Evolutionary conservation across 64 coral and sea anemone species (phyloP).

Genomic region (Pocillopora damicornis): DNA sequence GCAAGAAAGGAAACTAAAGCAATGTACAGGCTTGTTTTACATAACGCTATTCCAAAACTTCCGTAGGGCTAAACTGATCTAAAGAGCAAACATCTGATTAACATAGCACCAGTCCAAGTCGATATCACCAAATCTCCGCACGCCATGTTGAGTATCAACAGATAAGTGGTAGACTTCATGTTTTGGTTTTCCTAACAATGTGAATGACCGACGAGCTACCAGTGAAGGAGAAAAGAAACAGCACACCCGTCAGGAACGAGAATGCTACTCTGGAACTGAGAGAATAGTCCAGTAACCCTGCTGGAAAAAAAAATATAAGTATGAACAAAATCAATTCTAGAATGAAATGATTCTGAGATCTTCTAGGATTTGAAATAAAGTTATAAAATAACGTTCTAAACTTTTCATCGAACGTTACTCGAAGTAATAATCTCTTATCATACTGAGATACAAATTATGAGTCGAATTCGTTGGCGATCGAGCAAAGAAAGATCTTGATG

Average conservation of each 20-base stretch:
- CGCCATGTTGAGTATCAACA: conserved; percentile 13
- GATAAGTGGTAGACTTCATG: neutral
- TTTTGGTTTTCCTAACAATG: neutral
- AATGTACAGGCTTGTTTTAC: neutral
- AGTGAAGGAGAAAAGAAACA: neutral
- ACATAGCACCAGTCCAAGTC: neutral
- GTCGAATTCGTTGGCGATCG: too few relatives aligned
- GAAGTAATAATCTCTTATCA: too few relatives aligned
- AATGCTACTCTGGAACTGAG: neutral
- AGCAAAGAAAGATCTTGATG: too few relatives aligned
- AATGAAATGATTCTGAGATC: too few relatives aligned
- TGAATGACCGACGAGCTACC: conserved; percentile 1
- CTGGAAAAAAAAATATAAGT: neutral
- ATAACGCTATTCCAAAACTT: neutral
- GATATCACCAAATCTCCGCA: neutral
- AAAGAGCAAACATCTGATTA: neutral
- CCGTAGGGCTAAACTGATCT: neutral
- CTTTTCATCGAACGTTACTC: too few relatives aligned
- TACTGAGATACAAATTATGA: too few relatives aligned
- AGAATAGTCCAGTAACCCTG: neutral
- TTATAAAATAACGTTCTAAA: too few relatives aligned
- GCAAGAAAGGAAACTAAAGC: neutral
- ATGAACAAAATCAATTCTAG: too few relatives aligned
- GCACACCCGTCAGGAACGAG: neutral
- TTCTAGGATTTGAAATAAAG: too few relatives aligned